phyloP scores from a whole-genome alignment of 1,140 invertebrate species.

The Palaemon carinicauda region DNA sequence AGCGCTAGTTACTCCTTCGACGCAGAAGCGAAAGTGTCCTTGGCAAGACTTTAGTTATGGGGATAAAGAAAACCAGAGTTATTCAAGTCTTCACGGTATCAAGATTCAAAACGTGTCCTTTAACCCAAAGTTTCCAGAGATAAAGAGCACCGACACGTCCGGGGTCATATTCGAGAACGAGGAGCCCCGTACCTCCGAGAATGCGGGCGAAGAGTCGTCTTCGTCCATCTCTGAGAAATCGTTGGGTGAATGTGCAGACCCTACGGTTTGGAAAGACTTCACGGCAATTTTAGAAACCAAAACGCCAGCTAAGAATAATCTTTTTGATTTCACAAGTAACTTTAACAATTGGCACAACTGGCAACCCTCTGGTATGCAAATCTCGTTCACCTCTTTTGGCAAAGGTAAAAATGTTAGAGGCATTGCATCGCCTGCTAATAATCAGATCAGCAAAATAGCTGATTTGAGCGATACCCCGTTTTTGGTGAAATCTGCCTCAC shows the following conservation, averaged over 20 bases:
- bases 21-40: constrained; percentile 4
- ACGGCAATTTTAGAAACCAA: constrained; percentile 27
- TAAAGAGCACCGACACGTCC: background rate
- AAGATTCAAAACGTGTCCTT: constrained; percentile 26
- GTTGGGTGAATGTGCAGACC: background rate
- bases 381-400: background rate
- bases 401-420: background rate
- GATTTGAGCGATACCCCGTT: constrained; percentile 26
- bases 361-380: background rate
- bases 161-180: background rate
- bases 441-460: background rate
- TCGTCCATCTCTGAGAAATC: background rate
- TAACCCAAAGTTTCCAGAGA: constrained; percentile 39
- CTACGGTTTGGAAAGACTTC: constrained; percentile 37
- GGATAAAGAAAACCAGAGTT: background rate
- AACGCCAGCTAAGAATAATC: background rate
- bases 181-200: background rate
- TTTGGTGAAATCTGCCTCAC: background rate
- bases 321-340: constrained; percentile 25
- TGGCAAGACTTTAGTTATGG: constrained; percentile 10
- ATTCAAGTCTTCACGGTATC: background rate
- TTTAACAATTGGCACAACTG: background rate
- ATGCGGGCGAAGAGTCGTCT: background rate
- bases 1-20: background rate
- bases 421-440: background rate